Evolutionary conservation across 1,140 invertebrate species (phyloP), one percentile per base, ranked within the genome.

Genomic region (Galleria mellonella): DNA sequence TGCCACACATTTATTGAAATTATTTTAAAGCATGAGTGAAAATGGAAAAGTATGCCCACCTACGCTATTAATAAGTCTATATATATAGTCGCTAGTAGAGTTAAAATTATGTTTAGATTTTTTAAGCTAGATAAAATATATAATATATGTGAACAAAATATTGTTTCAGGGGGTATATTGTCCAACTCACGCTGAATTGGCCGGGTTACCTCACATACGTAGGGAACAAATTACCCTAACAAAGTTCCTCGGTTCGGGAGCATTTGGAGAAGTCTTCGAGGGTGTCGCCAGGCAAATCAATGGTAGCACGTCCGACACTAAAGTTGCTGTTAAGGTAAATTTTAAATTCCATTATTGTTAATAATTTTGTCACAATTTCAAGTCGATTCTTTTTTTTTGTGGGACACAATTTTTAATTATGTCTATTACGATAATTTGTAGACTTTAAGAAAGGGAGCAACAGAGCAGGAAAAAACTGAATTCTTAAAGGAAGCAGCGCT

Each of bases 201-300:
- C 91, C 10, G 82, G 91, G 13, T 76, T 97, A n/a, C 95, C 95
- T 0, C 94, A 95, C 68, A 94, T 98, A 37, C 89, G 91, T 17
- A 88, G 93, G 41, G 92, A 93, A 32, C 90, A 92, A 55, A 93
- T 99, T 31, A 94, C 91, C 0, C 74, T 97, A 1, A 93, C 91
- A 0, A 96, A 96, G 73, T 96, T 97, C 67, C 84, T 99, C 30
- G 97, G 97, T 0, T 96, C 94, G 50, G 98, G 97, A 0, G 96
- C 96, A n/a, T 99, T 99, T 73, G 97, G 97, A 2, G 96, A 98
- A 85, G 97, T 99, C 1, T 98, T 94, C 72, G 95, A 98, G 87
- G 97, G 97, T 0, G 89, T 92, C 31, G 91, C 94, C 0, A 90
- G 90, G 55, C 88, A 91, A 51, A 76, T 94, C 14, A 89, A 87